Evolutionary conservation across 2,113 vertebrate species (phyloP), one percentile per base, ranked within the genome.

Genomic region (Okapia johnstoni): DNA sequence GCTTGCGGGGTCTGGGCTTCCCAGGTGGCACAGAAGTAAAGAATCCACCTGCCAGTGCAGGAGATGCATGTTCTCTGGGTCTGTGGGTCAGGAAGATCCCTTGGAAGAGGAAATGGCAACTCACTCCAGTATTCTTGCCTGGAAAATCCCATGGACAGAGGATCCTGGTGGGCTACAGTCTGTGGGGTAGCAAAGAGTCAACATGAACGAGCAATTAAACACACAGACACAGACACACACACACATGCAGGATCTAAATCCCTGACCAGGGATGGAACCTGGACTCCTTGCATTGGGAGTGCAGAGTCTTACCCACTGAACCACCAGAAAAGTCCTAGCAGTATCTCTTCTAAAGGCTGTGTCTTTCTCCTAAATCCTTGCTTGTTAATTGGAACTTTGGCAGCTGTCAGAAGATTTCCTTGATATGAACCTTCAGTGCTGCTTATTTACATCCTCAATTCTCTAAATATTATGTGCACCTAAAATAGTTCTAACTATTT

Each of bases 221-320:
- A 36, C 63, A 33, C 30, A 63, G 2, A 61, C 60, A n/a, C 33
- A 66, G 16, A 66, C 33, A 11, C 33, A 21, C 63, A 36, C 63
- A 21, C n/a, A 5, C 1, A 19, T 16, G 7, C 3, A 0, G 12
- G n/a, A 12, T 70, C 5, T 73, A 73, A 40, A 36, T 73, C 36
- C 36, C 21, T 73, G 66, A 40, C 66, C 36, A 6, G 11, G 21
- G 11, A 25, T 73, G 66, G 66, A 73, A 73, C 66, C 66, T 6
- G 66, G 66, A 21, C 36, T 25, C 23, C 36, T 11, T 73, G n/a
- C 5, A 6, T 73, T 73, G 36, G 19, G 19, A 73, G 21, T 36
- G 13, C 36, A 73, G 9, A 40, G 23, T 73, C 36, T 13, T 40
- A 40, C 19, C 66, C 66, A 73, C 21, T 25, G 66, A 40, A 25